Conservation (phyloP, 2,113 vertebrate genomes). For the Ancistrus triradiatus region DNA sequence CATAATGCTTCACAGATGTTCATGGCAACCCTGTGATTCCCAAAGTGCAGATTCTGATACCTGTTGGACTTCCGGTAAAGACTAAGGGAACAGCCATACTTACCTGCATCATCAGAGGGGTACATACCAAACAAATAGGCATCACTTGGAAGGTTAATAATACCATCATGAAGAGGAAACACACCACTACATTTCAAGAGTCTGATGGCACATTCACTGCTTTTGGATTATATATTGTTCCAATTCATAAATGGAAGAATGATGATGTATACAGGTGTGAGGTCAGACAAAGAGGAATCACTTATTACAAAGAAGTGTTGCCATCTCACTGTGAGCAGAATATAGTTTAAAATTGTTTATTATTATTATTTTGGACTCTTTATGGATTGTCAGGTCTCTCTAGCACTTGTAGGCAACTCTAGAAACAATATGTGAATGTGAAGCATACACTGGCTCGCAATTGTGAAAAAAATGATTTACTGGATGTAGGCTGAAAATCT, state of each 20-base stretch:
- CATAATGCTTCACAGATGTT: too few species aligned
- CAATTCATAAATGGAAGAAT: slow-evolving; percentile 16
- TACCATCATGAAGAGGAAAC: background rate
- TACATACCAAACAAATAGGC: slow-evolving; percentile 4
- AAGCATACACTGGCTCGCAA: too few species aligned
- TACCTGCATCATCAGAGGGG: slow-evolving; percentile 41
- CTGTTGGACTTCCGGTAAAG: background rate
- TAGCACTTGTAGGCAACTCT: too few species aligned
- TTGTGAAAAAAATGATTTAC: too few species aligned
- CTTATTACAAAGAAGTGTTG: slow-evolving; percentile 15
- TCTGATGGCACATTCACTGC: slow-evolving; percentile 34
- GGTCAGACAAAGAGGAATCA: slow-evolving; percentile 10
- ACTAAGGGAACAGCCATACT: background rate
- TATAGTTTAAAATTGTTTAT: too few species aligned
- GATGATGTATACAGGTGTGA: slow-evolving; percentile 39
- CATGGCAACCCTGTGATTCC: slow-evolving; percentile 13
- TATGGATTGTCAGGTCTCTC: too few species aligned
- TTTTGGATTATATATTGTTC: slow-evolving; percentile 33
- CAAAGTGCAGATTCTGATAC: slow-evolving; percentile 32
- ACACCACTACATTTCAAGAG: slow-evolving; percentile 9
- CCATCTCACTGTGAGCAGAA: slow-evolving; percentile 23
- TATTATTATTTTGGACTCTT: too few species aligned
- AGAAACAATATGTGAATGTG: too few species aligned
- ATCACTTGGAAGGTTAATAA: slow-evolving; percentile 47
- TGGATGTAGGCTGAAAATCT: too few species aligned